Conservation (phyloP, 2,797 vertebrate species). For the Chrosomus eos region DNA sequence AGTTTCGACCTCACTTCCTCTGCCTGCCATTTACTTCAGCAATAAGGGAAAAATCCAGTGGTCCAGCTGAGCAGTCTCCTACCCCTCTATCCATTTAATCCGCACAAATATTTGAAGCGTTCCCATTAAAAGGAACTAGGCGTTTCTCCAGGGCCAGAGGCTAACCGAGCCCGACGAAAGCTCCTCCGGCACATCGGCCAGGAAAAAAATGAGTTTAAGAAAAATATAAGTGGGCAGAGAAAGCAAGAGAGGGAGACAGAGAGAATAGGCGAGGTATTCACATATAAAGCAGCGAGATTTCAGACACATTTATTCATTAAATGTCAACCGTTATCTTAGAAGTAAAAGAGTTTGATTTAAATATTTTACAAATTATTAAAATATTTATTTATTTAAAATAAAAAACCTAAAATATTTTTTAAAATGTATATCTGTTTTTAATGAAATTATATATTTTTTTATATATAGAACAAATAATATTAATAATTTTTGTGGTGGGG, state of each 20-base stretch:
- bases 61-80: constrained; percentile 52
- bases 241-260: neutral
- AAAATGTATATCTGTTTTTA: neutral
- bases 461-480: neutral
- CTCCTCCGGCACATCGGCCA: constrained; percentile 49
- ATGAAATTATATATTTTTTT: neutral
- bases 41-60: constrained; percentile 45
- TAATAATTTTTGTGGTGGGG: neutral
- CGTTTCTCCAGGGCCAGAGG: constrained; percentile 63
- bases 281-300: constrained; percentile 36
- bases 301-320: constrained; percentile 31
- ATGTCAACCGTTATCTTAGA: constrained; percentile 61
- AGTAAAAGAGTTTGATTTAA: constrained; percentile 19
- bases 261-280: neutral
- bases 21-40: constrained; percentile 51
- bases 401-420: too few relatives aligned
- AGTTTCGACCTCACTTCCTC: constrained; percentile 48
- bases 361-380: neutral
- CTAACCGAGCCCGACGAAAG: constrained; percentile 62
- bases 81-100: constrained; percentile 67
- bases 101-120: constrained; percentile 64
- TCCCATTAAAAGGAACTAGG: constrained; percentile 63
- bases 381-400: neutral
- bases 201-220: constrained; percentile 38
- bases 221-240: constrained; percentile 3